Conservation (phyloP, 1,140 invertebrate species). For the Pseudomyrmex sp. region DNA sequence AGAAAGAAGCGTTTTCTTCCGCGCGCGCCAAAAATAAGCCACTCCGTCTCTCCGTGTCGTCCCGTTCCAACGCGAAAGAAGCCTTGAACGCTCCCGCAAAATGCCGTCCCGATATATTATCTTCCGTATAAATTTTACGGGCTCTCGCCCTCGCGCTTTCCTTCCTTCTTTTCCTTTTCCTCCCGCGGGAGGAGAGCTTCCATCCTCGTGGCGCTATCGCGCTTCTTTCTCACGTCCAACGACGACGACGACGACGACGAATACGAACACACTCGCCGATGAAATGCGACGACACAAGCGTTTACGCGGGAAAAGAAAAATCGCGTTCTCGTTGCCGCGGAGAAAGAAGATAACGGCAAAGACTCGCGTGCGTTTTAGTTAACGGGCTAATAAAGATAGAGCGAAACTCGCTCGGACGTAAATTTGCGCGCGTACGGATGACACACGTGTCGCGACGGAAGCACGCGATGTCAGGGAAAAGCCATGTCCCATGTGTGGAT, state of each 20-base stretch:
- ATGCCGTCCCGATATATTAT: slow-evolving; percentile 57
- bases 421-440: slow-evolving; percentile 16
- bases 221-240: not conserved
- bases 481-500: no score
- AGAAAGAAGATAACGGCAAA: not conserved
- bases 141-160: slow-evolving; percentile 33
- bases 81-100: slow-evolving; percentile 38
- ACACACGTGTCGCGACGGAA: not conserved
- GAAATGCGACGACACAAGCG: slow-evolving; percentile 22
- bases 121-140: slow-evolving; percentile 61
- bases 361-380: not conserved
- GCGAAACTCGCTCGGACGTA: slow-evolving; percentile 6
- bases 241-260: not conserved
- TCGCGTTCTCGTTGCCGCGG: not conserved
- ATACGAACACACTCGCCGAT: slow-evolving; percentile 26
- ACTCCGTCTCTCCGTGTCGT: slow-evolving; percentile 43
- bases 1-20: not conserved
- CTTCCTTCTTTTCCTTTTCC: not conserved
- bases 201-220: not conserved
- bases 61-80: not conserved
- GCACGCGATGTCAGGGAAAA: no score
- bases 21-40: slow-evolving; percentile 75
- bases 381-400: not conserved
- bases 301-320: slow-evolving; percentile 30
- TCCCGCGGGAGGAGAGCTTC: no score